A percentile compares a stretch with the other conserved stretches of the same genome.
Conservation (phyloP, 2,888 invertebrate species). For the Hydrotaea cyrtoneurina region DNA sequence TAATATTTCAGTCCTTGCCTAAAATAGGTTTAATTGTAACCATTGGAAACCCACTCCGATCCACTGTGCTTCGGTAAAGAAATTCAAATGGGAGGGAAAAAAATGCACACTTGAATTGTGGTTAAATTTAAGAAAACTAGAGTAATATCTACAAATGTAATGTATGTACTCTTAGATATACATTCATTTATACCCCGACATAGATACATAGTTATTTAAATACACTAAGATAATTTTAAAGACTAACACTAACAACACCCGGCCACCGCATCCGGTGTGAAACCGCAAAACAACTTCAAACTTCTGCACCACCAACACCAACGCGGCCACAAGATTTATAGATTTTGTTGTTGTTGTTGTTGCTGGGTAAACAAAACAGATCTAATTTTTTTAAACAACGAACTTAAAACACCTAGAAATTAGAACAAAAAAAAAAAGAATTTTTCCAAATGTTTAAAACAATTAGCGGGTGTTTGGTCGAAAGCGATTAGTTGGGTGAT, state of each 20-base stretch:
- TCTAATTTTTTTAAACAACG: too few relatives aligned
- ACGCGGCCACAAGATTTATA: too few relatives aligned
- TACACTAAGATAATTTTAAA: background rate
- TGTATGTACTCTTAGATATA: background rate
- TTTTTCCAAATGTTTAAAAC: too few relatives aligned
- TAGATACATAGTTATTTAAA: background rate
- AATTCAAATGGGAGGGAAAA: background rate
- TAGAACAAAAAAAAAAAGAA: too few relatives aligned
- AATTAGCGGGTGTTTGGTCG: too few relatives aligned
- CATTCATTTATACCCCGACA: background rate
- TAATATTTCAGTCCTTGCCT: too few relatives aligned
- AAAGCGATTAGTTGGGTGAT: too few relatives aligned
- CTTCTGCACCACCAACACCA: background rate
- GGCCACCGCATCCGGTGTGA: constrained; percentile 23
- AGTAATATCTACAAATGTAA: constrained; percentile 51
- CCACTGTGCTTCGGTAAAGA: background rate
- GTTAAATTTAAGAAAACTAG: constrained; percentile 62
- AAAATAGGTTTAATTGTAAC: too few relatives aligned
- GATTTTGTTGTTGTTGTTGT: too few relatives aligned
- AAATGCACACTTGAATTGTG: constrained; percentile 67
- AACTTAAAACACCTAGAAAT: too few relatives aligned
- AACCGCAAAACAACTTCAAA: background rate
- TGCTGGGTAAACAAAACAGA: too few relatives aligned
- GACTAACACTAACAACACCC: background rate
- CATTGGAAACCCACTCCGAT: too few relatives aligned